Base-by-base conservation (phyloP, 2,888 invertebrate genomes). In the Orchesella flavescens region DNA sequence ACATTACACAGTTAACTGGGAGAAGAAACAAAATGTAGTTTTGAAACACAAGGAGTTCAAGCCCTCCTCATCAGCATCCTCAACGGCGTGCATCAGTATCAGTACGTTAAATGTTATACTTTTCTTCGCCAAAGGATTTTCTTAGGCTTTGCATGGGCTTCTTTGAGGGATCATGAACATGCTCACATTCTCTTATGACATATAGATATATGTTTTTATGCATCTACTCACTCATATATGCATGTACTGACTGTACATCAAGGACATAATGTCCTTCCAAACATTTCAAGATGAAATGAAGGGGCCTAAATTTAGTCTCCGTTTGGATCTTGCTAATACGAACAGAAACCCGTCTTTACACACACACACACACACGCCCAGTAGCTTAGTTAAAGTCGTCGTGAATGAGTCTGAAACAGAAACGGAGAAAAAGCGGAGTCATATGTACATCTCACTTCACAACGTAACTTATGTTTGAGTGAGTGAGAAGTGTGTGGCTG, bases 261-360 rank as follows among this genome's bases (percentile, higher is more conserved):
- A 34, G 34, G 34, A 34, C 7, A 7, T 7, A 34, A 34, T 34
- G 34, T 34, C 34, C 34, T 34, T 34, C 34, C 34, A 34, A 34
- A 34, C 61, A 10, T 19, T 21, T 61, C 21, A 21, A 55, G 34
- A n/a, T 15, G 74, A 74, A 15, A n/a, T 15, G 74, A 74, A 15
- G 53, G 53, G 66, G 59, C 83, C 83, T 83, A 83, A 73, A 83
- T 83, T 83, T 77, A 83, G 83, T 72, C 71, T 73, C 59, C 63
- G 53, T 59, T 65, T 61, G 19, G 46, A 24, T 23, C 24, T 53
- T 53, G 59, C 43, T 43, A 19, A n/a, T 21, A 61, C 17, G 1
- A 4, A 34, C 34, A 7, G 2, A 34, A 34, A 34, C 34, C 34
- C 7, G 7, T 34, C 34, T 34, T 34, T 34, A 4, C 7, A 34